These are phyloP conservation scores for Chymomyza caudatula DNA, from an alignment of 2,888 invertebrate genomes.

Conservation along the genomic window DNA sequence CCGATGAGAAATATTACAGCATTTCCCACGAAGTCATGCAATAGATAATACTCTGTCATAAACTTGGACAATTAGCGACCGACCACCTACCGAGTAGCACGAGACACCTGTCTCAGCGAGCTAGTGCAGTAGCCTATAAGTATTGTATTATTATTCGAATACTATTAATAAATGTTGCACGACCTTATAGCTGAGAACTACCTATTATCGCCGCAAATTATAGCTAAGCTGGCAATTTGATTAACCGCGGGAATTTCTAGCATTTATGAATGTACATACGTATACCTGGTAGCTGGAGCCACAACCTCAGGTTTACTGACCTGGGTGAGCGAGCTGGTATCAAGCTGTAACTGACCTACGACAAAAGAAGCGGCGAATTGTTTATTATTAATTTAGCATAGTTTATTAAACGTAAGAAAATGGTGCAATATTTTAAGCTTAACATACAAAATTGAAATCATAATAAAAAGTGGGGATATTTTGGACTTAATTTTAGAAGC, in stretches of 20 bases:
- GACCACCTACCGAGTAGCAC: background rate
- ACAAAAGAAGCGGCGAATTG: conserved; percentile 12
- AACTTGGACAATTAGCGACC: background rate
- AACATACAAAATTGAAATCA: background rate
- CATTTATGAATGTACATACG: background rate
- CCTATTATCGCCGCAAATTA: conserved; percentile 34
- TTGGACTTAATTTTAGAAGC: background rate
- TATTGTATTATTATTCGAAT: no score
- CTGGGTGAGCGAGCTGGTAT: conserved; percentile 4
- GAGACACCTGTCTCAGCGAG: conserved; percentile 1
- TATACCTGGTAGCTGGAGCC: conserved; percentile 14
- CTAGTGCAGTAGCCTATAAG: no score
- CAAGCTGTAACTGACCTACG: conserved; percentile 24
- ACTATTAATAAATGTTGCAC: conserved; percentile 41
- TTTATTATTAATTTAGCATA: conserved; percentile 21
- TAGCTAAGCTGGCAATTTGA: background rate
- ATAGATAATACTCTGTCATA: background rate
- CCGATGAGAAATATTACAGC: background rate
- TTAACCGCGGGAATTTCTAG: conserved; percentile 38
- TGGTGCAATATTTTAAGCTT: background rate
- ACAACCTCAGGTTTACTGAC: conserved; percentile 41
- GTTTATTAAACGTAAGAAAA: conserved; percentile 9
- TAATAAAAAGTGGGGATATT: background rate
- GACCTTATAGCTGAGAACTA: conserved; percentile 6
- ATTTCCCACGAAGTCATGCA: background rate